A percentile compares a stretch with the other conserved stretches of the same genome.
Conservation (phyloP, 2,113 vertebrate species). For the Engraulis encrasicolus region DNA sequence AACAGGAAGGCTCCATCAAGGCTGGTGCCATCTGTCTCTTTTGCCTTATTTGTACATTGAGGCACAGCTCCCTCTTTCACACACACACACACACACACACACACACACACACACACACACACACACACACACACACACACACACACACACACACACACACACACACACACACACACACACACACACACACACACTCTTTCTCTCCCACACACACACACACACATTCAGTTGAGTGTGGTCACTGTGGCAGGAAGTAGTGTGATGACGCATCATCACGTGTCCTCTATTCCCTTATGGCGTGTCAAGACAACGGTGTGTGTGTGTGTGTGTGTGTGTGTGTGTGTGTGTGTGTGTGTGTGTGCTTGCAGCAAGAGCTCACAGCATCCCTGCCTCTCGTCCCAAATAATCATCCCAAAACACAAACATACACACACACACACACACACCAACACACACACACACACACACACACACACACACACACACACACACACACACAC, state of each 20-base stretch:
- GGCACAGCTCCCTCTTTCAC: conserved; percentile 21
- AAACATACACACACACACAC: too few species aligned
- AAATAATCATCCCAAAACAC: too few species aligned
- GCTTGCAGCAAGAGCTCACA: too few species aligned
- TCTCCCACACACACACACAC: too few species aligned
- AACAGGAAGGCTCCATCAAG: conserved; percentile 44
- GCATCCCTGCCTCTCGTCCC: too few species aligned
- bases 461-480: too few species aligned
- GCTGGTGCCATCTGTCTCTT: conserved; percentile 59
- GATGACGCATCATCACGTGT: conserved; percentile 62
- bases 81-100: conserved; percentile 31
- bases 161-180: conserved; percentile 26
- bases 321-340: too few species aligned
- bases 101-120: conserved; percentile 31
- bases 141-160: too few species aligned
- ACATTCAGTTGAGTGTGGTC: background rate
- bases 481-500: too few species aligned
- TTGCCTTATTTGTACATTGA: conserved; percentile 78
- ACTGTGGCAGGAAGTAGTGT: conserved; percentile 67
- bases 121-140: background rate
- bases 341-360: too few species aligned
- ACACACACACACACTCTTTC: conserved; percentile 32
- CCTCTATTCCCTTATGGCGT: conserved; percentile 55
- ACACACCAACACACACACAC: too few species aligned
- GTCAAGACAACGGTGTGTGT: background rate